A percentile compares a stretch with the other conserved stretches of the same genome.
phyloP scores from a whole-genome alignment of 2,888 invertebrate genomes.

The Dusona sp. region DNA sequence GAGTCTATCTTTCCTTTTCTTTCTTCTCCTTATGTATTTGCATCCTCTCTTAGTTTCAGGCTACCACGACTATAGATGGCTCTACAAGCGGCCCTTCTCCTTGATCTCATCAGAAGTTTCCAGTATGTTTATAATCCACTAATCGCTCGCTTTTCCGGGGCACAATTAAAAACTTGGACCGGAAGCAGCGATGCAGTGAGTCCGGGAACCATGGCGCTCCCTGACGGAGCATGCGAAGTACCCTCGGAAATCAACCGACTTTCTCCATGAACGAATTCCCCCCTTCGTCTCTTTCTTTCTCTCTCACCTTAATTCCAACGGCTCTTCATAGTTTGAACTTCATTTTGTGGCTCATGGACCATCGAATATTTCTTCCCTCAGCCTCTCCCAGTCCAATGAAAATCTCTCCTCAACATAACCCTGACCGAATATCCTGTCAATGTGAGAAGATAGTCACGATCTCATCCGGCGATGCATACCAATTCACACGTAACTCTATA shows the following conservation, averaged over 20 bases:
- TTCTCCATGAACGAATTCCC: constrained; percentile 58
- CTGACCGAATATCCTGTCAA: constrained; percentile 43
- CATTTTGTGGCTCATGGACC: constrained; percentile 84
- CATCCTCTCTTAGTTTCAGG: constrained; percentile 22
- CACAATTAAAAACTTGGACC: constrained; percentile 83
- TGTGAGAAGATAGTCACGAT: constrained; percentile 12
- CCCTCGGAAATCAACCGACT: constrained; percentile 70
- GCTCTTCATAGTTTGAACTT: constrained; percentile 78
- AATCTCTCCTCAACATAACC: constrained; percentile 23
- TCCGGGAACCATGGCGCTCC: constrained; percentile 3
- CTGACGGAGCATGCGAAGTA: constrained; percentile 48
- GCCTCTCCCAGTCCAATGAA: background rate
- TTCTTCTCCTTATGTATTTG: constrained; percentile 39
- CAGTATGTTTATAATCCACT: constrained; percentile 83
- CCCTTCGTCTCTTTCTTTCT: constrained; percentile 48
- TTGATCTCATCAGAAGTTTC: constrained; percentile 81
- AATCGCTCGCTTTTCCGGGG: constrained; percentile 80
- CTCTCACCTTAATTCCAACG: constrained; percentile 65
- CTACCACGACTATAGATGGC: constrained; percentile 2
- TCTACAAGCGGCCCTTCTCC: background rate
- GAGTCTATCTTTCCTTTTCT: constrained; percentile 43
- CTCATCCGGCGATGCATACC: constrained; percentile 27
- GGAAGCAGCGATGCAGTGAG: constrained; percentile 70
- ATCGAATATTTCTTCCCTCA: constrained; percentile 76
- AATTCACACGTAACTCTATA: background rate